Evolutionary conservation across 1,140 invertebrate genomes (phyloP), one percentile per base, ranked within the genome.

Genomic region (Atta colombica): DNA sequence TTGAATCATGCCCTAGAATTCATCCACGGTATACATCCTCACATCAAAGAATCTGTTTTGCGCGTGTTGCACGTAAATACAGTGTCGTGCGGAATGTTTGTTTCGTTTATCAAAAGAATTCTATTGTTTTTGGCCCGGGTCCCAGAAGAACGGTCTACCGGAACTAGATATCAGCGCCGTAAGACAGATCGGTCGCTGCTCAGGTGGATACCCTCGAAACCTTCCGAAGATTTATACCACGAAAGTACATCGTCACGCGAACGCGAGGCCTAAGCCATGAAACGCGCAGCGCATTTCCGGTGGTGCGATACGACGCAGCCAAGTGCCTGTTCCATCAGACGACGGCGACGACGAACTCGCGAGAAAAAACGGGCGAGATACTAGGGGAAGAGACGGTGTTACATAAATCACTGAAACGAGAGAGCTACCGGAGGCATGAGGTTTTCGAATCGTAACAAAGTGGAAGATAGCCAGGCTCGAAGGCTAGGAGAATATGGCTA

Each of bases 371-470:
- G n/a, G 16, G 3, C 21, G 3, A 58, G 63, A 14, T 31, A 45
- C 21, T 21, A n/a, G 25, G 45, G 45, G 58, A 58, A 49, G 31
- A 71, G 85, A 58, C 74, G 68, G 82, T 60, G 78, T 87, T 85
- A 75, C 81, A 90, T 90, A 90, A 90, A 90, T 90, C 89, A 90
- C 86, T 60, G 71, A 49, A 86, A 90, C 88, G 86, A 85, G 86
- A 78, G 85, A 78, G 72, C 77, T 60, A 78, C 58, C 65, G 39
- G 63, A 77, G 77, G 65, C 60, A 78, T 25, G 51, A 74, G 85
- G 85, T 89, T 89, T 89, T 90, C 89, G 89, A 90, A 90, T 90
- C 80, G 89, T 90, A 90, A 90, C 89, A 90, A 90, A 90, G 86
- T 90, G 89, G 88, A 90, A 85, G 86, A 88, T 90, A 90, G 88